Evolutionary conservation across 1,140 invertebrate genomes (phyloP), one percentile per base, ranked within the genome.

Genomic region (Lepidurus couesii): DNA sequence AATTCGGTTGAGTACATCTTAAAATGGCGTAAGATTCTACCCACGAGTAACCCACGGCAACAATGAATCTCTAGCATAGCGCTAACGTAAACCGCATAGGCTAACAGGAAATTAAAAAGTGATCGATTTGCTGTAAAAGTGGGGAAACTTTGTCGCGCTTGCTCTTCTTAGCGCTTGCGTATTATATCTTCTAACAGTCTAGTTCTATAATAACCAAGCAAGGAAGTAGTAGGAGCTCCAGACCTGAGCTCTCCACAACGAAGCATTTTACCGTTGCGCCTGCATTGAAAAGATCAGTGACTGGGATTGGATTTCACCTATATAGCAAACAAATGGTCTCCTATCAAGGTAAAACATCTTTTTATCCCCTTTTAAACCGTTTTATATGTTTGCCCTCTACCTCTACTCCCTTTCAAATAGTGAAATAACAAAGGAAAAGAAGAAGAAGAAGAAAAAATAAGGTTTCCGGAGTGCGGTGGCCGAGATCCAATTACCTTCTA

Each of bases 401-500:
- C 26, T 43, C 26, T 75, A 42, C 26, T 75, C 42, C 42, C 7
- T 44, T 42, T 42, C 75, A 13, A 10, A 44, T 24, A 43, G 74
- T 43, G 74, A 75, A 75, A 75, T 75, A 7, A 43, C 74, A 24
- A 24, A 24, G 24, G 24, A 24, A 24, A 24, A 24, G 24, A 24
- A 24, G 24, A 24, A 24, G 1, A 24, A 24, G 24, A 24, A 24
- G 24, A 24, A 24, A 24, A 24, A 24, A 24, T 24, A 24, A 34
- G 34, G 21, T 75, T 75, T 42, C 74, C 42, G 74, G 74, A 75
- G 16, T 26, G 9, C 43, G 74, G 74, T 42, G 7, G 9, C 16
- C 53, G n/a, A 3, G 6, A 65, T 65, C 53, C 53, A 16, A 65
- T 65, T 65, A 65, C 53, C 74, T 16, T 75, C n/a, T 44, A 77